phyloP scores from a whole-genome alignment of 2,888 invertebrate genomes.

The Callyntrura sp. region DNA sequence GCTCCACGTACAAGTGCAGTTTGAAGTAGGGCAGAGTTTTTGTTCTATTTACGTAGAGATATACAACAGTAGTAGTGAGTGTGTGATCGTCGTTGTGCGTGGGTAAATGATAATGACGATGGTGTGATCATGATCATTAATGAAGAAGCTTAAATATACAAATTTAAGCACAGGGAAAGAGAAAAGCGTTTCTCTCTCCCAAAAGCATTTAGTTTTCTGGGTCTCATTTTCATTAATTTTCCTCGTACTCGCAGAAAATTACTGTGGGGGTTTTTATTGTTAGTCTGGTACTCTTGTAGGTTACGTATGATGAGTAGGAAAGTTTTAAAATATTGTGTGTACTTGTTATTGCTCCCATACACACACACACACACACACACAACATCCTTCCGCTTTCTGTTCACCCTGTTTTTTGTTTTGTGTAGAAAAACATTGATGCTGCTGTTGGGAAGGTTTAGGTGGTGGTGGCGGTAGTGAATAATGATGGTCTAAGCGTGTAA shows the following conservation, averaged over 20 bases:
- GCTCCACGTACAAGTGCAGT: not conserved
- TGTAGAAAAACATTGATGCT: not conserved
- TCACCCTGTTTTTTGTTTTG: not conserved
- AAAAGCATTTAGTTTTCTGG: not conserved
- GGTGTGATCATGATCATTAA: constrained; percentile 42
- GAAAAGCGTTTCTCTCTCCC: not conserved
- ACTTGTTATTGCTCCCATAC: not conserved
- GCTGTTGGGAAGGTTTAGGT: not conserved
- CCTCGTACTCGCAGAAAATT: not conserved
- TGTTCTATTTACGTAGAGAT: not conserved
- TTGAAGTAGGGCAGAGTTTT: not conserved
- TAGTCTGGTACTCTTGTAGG: not conserved
- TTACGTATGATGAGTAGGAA: not conserved
- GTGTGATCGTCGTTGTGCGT: no score
- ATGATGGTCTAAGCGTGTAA: not conserved
- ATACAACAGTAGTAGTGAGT: not conserved
- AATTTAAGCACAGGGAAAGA: not conserved
- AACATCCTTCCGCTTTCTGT: constrained; percentile 23
- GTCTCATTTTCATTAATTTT: constrained; percentile 8
- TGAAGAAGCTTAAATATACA: constrained; percentile 41
- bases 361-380: not conserved
- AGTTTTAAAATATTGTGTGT: no score
- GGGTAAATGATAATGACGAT: not conserved
- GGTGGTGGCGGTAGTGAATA: not conserved
- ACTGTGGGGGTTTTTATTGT: not conserved